A percentile compares a stretch with the other conserved stretches of the same genome.
Conservation (phyloP, 2,797 vertebrate species). For the Falco rusticolus region DNA sequence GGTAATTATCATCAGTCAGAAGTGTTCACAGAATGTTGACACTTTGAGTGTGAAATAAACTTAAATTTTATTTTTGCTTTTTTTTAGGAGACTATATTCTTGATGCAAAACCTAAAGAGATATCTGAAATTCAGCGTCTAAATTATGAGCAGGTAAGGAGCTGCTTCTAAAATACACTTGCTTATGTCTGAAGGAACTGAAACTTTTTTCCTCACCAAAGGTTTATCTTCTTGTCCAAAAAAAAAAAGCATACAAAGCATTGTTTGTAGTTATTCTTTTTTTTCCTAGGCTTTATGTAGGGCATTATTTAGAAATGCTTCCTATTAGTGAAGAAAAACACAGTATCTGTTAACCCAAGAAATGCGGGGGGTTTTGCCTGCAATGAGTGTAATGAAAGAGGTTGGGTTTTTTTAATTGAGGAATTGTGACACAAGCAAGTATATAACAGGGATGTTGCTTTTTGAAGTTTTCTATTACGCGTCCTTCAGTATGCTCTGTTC, state of each 20-base stretch:
- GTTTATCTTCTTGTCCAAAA: not conserved
- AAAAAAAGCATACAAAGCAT: not conserved
- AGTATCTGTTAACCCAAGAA: not conserved
- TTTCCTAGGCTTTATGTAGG: not conserved
- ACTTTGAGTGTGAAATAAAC: not conserved
- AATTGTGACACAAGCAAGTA: not conserved
- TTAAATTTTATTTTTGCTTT: conserved; percentile 11
- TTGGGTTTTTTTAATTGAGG: not conserved
- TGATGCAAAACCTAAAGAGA: conserved; percentile 98
- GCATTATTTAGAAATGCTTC: not conserved
- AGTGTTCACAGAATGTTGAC: not conserved
- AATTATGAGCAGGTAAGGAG: conserved; percentile 97
- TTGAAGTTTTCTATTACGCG: not conserved
- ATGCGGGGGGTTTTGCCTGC: not conserved
- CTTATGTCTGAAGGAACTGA: not conserved
- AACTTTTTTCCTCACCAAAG: not conserved
- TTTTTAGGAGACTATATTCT: conserved; percentile 96
- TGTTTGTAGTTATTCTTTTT: not conserved
- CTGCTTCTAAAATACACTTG: not conserved
- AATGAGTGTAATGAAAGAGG: not conserved
- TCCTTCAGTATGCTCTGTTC: not conserved
- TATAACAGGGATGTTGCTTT: not conserved
- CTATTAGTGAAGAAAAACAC: not conserved
- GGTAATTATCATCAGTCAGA: not conserved
- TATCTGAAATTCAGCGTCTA: conserved; percentile 95